Percentiles rank a stretch among this genome's conserved stretches.
Conservation (phyloP, 2,888 invertebrate genomes). For the Pasiphila rectangulata region DNA sequence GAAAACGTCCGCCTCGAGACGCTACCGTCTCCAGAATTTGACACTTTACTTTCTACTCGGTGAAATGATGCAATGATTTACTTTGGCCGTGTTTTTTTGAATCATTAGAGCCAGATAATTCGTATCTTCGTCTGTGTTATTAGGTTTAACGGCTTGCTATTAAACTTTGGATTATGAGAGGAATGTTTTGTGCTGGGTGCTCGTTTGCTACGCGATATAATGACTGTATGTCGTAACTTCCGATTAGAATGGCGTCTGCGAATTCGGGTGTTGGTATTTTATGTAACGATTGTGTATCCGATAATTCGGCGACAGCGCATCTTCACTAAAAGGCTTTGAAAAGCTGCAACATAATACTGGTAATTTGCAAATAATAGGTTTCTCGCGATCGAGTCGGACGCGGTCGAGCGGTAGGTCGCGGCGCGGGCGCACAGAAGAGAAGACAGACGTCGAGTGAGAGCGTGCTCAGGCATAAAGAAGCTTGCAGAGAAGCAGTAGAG, state of each 20-base stretch:
- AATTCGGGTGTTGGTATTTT: constrained; percentile 16
- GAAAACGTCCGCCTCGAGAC: constrained; percentile 27
- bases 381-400: constrained; percentile 47
- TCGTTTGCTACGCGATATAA: constrained; percentile 38
- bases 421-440: constrained; percentile 61
- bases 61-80: constrained; percentile 19
- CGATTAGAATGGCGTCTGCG: constrained; percentile 28
- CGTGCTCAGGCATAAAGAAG: constrained; percentile 80
- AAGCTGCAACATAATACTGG: constrained; percentile 75
- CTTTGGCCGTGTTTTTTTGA: constrained; percentile 4
- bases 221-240: constrained; percentile 32
- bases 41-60: constrained; percentile 30
- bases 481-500: constrained; percentile 81
- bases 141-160: constrained; percentile 34
- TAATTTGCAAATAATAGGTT: constrained; percentile 65
- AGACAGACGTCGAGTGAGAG: constrained; percentile 69
- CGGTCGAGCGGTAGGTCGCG: constrained; percentile 37
- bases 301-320: constrained; percentile 54
- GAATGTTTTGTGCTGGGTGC: constrained; percentile 35
- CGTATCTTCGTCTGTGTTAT: constrained; percentile 19
- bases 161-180: constrained; percentile 22
- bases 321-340: constrained; percentile 63
- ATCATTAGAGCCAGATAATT: constrained; percentile 2
- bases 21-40: constrained; percentile 23
- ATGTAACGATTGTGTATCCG: background rate